Percentiles rank a stretch among this genome's conserved stretches.
Evolutionary conservation across 2,113 vertebrate genomes (phyloP).

Genomic region (Erythrocebus patas): DNA sequence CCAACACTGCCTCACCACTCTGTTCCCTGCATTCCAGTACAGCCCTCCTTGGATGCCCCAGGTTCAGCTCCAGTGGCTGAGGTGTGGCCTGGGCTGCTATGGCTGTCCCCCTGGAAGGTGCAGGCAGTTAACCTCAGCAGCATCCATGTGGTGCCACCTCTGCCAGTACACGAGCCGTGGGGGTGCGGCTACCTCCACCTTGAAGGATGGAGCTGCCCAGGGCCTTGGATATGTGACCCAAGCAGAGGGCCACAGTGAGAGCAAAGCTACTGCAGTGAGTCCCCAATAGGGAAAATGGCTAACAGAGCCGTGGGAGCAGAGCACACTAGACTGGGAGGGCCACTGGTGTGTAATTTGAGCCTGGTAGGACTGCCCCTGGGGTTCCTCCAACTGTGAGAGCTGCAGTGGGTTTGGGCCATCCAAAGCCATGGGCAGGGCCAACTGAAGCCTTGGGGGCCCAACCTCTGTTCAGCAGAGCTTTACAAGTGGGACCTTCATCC

Average conservation of each 20-base stretch:
- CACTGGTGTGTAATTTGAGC: neutral
- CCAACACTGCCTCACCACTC: neutral
- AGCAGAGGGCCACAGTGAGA: neutral
- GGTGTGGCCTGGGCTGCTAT: neutral
- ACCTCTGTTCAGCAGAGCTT: neutral
- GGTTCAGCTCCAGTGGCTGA: neutral
- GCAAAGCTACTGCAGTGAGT: neutral
- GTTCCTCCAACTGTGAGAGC: neutral
- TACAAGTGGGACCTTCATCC: neutral
- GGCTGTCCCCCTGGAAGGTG: fast-evolving
- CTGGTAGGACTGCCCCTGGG: neutral
- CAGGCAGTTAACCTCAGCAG: neutral
- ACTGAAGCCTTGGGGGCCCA: neutral
- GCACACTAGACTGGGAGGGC: neutral
- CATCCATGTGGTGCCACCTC: neutral
- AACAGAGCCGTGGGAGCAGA: neutral
- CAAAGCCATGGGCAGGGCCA: too few species aligned
- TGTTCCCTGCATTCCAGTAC: too few species aligned
- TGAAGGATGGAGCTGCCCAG: neutral
- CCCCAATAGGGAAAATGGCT: neutral
- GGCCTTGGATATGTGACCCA: neutral
- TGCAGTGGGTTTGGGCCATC: neutral
- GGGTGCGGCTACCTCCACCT: neutral
- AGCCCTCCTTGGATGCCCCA: neutral
- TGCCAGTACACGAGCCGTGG: too few species aligned